Evolutionary conservation across 1,140 invertebrate species (phyloP).

Genomic region (Frieseomelitta varia): DNA sequence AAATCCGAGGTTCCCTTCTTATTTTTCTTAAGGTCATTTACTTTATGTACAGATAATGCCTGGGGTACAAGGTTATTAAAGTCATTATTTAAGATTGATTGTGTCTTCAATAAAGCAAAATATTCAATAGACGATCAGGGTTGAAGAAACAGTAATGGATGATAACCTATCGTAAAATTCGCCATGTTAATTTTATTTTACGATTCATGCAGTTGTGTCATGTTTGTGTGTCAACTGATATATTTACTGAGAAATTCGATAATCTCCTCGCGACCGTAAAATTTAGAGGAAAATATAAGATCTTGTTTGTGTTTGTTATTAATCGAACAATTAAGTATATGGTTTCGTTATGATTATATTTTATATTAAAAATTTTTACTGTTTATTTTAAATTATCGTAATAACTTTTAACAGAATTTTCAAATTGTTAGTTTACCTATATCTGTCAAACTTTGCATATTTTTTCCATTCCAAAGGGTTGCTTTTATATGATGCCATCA

Average conservation of each 20-base stretch:
- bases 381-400: neutral
- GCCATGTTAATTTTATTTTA: slow-evolving; percentile 55
- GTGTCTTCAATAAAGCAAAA: neutral
- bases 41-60: neutral
- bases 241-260: slow-evolving; percentile 30
- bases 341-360: neutral
- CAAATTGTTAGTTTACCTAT: slow-evolving; percentile 85
- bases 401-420: neutral
- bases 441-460: slow-evolving; percentile 96
- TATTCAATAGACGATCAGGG: slow-evolving; percentile 2
- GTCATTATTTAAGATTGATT: slow-evolving; percentile 20
- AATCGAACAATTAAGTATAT: too few species aligned
- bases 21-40: slow-evolving; percentile 10
- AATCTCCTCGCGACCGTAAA: slow-evolving; percentile 1
- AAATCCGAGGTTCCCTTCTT: slow-evolving; percentile 3
- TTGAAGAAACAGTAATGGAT: slow-evolving; percentile 6
- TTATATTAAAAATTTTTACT: neutral
- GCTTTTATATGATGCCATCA: slow-evolving; percentile 94
- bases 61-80: slow-evolving; percentile 23
- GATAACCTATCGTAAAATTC: slow-evolving; percentile 65
- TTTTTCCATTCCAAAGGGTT: slow-evolving; percentile 96
- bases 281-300: too few species aligned
- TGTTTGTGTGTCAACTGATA: slow-evolving; percentile 29
- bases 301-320: too few species aligned
- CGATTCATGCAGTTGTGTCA: slow-evolving; percentile 30